Evolutionary conservation across 2,113 vertebrate species (phyloP).

Genomic region (Leucoraja erinaceus): DNA sequence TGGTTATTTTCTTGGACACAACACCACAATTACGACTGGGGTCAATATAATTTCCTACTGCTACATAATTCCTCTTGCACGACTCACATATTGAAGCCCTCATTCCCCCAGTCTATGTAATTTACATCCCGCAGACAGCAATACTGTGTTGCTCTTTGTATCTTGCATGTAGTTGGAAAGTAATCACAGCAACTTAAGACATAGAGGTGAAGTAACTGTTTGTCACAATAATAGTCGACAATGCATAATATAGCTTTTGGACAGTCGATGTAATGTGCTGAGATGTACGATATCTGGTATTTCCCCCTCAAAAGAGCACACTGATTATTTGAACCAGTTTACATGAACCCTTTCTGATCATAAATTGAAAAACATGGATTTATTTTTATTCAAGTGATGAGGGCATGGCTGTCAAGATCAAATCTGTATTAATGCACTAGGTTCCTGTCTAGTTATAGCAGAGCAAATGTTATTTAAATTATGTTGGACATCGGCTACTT

Average conservation of each 20-base stretch:
- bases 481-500: neutral
- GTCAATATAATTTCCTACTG: neutral
- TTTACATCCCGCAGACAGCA: neutral
- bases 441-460: neutral
- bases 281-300: neutral
- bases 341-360: neutral
- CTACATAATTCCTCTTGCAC: neutral
- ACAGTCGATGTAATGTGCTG: neutral
- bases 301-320: neutral
- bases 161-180: constrained; percentile 8
- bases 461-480: neutral
- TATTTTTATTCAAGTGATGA: no score
- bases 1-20: constrained; percentile 7
- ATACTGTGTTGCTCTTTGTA: neutral
- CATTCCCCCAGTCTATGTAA: neutral
- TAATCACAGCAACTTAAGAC: neutral
- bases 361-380: neutral
- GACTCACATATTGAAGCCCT: neutral
- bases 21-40: neutral
- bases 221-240: neutral
- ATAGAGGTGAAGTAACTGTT: neutral
- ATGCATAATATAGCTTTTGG: neutral
- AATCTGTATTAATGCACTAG: neutral
- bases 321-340: neutral
- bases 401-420: neutral